phyloP scores from a whole-genome alignment of 2,797 vertebrate species.

The Phalanger gymnotis region DNA sequence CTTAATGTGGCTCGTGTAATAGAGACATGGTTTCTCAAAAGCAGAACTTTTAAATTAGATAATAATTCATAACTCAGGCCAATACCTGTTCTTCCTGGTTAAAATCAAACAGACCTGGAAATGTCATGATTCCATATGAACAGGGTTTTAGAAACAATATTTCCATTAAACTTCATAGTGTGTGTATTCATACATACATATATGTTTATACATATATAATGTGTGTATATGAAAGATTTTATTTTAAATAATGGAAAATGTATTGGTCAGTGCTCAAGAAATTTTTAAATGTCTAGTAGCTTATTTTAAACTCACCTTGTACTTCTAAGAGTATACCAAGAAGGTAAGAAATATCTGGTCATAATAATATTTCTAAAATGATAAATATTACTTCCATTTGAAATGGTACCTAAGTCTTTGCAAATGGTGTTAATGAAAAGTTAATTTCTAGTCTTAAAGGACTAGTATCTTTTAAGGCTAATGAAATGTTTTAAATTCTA shows the following conservation, averaged over 20 bases:
- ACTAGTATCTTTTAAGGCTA: neutral
- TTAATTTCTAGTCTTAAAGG: conserved; percentile 28
- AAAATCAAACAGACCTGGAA: conserved; percentile 58
- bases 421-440: neutral
- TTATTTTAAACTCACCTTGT: conserved; percentile 56
- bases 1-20: conserved; percentile 44
- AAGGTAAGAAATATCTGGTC: conserved; percentile 46
- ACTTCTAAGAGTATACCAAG: conserved; percentile 54
- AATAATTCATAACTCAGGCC: conserved; percentile 59
- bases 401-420: conserved; percentile 19
- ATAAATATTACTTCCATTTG: conserved; percentile 43
- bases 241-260: conserved; percentile 71
- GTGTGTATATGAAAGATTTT: conserved; percentile 35
- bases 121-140: conserved; percentile 66
- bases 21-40: conserved; percentile 43
- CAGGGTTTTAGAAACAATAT: conserved; percentile 44
- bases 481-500: conserved; percentile 7
- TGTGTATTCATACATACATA: neutral
- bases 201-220: neutral
- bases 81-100: conserved; percentile 60
- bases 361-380: conserved; percentile 41
- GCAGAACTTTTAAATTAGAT: conserved; percentile 54
- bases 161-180: conserved; percentile 65
- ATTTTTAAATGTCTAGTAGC: conserved; percentile 64
- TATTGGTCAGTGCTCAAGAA: conserved; percentile 62